Base-by-base conservation (phyloP, 1,140 invertebrate species). In the Babylonia areolata region DNA sequence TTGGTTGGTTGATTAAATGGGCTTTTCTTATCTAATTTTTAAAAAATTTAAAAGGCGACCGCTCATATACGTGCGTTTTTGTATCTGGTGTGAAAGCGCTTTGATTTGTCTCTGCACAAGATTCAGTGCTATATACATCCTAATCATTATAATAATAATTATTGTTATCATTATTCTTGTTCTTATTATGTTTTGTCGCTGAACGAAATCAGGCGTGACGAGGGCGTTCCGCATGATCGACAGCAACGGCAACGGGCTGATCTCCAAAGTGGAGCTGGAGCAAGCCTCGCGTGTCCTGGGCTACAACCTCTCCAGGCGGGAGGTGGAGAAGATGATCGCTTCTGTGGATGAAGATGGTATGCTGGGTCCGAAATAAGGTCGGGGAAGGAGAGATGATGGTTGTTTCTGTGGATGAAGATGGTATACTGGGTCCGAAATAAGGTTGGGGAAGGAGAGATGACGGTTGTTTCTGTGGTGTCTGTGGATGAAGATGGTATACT, bases 161-260 rank as follows among this genome's bases (percentile, higher is more conserved):
- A n/a, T n/a, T n/a, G n/a, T n/a, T n/a, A n/a, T n/a, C n/a, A n/a
- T n/a, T n/a, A n/a, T n/a, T n/a, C n/a, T n/a, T n/a, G 0, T 33
- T 28, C 40, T 28, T 75, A 11, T 71, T 39, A 33, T 9, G 39
- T 37, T 75, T 71, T 5, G 9, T 40, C 0, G 39, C n/a, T 15
- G 31, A 35, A 33, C n/a, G 31, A 12, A 1, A 23, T 2, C 46
- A 64, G 79, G 33, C n/a, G 35, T 81, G 51, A 39, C n/a, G 54
- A 37, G 42, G n/a, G 79, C 54, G n/a, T 37, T 58, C 42, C 79
- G 79, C 46, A 81, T 33, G 46, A 54, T 81, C 5, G 79, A 64
- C 54, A 35, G 37, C 12, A 81, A 64, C 35, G 51, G 51, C 12
- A 81, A 81, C 79, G 79, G 54, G 33, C 11, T 31, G 75, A 77